Evolutionary conservation across 2,888 invertebrate species (phyloP).

Genomic region (Eumacrocentrus americanus): DNA sequence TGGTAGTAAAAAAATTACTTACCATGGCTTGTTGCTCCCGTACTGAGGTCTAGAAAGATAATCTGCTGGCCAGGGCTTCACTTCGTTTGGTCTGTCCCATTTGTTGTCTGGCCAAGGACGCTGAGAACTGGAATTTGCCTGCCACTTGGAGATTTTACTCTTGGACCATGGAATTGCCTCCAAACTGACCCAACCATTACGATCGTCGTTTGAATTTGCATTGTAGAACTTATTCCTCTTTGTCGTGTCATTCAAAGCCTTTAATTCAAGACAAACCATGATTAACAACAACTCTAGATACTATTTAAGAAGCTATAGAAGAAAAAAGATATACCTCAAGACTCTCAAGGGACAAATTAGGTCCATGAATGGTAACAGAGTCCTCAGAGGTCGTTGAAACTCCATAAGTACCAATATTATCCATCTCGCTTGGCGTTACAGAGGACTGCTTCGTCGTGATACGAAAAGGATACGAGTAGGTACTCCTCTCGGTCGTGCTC

Average conservation of each 20-base stretch:
- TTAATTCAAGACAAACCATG: conserved; percentile 32
- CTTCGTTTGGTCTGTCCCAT: conserved; percentile 53
- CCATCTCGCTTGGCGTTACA: conserved; percentile 12
- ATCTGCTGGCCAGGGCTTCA: conserved; percentile 54
- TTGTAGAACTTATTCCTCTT: conserved; percentile 56
- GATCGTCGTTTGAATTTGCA: conserved; percentile 71
- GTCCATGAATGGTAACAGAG: conserved; percentile 27
- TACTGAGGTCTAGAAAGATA: conserved; percentile 46
- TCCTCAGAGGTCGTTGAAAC: conserved; percentile 30
- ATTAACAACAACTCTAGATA: background rate
- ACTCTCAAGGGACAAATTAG: conserved; percentile 4
- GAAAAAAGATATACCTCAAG: conserved; percentile 9
- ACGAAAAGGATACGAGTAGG: conserved; percentile 44
- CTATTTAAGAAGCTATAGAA: background rate
- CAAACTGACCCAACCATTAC: conserved; percentile 78
- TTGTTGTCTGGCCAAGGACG: conserved; percentile 56
- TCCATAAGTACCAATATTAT: conserved; percentile 16
- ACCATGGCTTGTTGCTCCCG: conserved; percentile 52
- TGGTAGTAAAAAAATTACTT: background rate
- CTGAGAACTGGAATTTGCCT: conserved; percentile 64
- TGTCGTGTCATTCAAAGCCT: conserved; percentile 50
- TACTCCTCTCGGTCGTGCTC: conserved; percentile 46
- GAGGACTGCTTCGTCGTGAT: conserved; percentile 37
- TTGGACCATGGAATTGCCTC: conserved; percentile 82
- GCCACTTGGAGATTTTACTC: conserved; percentile 82